phyloP scores from a whole-genome alignment of 1,140 invertebrate genomes.

The Leptinotarsa texana region DNA sequence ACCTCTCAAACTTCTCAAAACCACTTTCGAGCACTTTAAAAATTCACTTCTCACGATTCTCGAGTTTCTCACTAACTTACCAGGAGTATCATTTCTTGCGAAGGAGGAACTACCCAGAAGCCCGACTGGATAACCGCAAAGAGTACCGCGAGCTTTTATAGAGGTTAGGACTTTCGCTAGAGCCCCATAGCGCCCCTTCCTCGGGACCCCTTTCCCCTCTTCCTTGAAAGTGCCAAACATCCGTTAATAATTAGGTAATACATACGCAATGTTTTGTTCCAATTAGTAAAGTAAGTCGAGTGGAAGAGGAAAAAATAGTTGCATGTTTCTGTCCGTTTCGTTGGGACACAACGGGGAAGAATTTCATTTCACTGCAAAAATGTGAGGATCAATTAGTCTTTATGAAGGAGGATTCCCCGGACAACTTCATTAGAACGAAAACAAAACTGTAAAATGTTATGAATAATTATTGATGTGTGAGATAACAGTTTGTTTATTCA shows the following conservation, averaged over 20 bases:
- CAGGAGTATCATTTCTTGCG: conserved; percentile 47
- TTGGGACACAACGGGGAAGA: not conserved
- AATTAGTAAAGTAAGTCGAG: conserved; percentile 11
- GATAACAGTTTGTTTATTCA: too few species aligned
- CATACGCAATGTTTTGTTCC: conserved; percentile 3
- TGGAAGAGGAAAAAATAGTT: not conserved
- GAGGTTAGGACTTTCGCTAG: conserved; percentile 39
- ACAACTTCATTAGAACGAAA: too few species aligned
- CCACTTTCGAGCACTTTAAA: not conserved
- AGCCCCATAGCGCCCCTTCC: conserved; percentile 33
- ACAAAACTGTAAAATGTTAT: too few species aligned
- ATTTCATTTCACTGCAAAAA: not conserved
- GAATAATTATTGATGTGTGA: too few species aligned
- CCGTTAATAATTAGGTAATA: conserved; percentile 19
- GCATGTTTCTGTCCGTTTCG: not conserved
- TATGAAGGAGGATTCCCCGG: too few species aligned
- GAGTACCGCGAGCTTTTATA: conserved; percentile 39
- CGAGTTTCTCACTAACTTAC: conserved; percentile 39
- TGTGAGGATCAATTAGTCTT: too few species aligned
- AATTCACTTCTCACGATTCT: conserved; percentile 14
- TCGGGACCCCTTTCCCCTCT: conserved; percentile 30
- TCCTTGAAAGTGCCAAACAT: conserved; percentile 13
- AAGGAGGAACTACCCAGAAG: conserved; percentile 29
- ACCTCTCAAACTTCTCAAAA: not conserved
- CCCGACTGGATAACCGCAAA: conserved; percentile 38